These are phyloP conservation scores for Callinectes sapidus DNA, from an alignment of 2,888 invertebrate genomes.

Conservation along the genomic window DNA sequence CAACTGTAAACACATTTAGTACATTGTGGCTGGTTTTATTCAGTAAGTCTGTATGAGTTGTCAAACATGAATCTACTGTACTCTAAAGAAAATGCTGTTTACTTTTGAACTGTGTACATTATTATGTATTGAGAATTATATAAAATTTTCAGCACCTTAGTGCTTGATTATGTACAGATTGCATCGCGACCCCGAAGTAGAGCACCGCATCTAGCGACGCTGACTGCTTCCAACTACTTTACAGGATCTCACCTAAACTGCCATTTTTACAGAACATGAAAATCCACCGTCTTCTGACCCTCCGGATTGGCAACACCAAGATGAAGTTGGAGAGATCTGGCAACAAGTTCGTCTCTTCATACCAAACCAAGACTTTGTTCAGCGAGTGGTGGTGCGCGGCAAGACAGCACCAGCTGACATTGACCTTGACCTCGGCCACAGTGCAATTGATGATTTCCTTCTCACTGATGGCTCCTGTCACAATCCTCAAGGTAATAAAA, in stretches of 20 bases:
- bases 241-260: too few species aligned
- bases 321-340: constrained; percentile 60
- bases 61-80: too few species aligned
- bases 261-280: neutral
- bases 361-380: neutral
- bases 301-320: constrained; percentile 51
- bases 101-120: neutral
- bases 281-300: neutral
- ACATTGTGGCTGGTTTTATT: too few species aligned
- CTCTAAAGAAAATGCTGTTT: neutral
- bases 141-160: neutral
- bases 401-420: neutral
- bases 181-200: too few species aligned
- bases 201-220: too few species aligned
- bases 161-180: neutral
- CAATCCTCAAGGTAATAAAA: constrained; percentile 31
- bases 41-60: too few species aligned
- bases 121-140: neutral
- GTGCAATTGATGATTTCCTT: constrained; percentile 58
- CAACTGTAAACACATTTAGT: too few species aligned
- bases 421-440: constrained; percentile 39
- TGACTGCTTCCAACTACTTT: too few species aligned
- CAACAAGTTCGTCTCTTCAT: constrained; percentile 54
- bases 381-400: constrained; percentile 24
- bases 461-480: constrained; percentile 57